Conservation (phyloP, 2,113 vertebrate species). For the Ophiodon elongatus region DNA sequence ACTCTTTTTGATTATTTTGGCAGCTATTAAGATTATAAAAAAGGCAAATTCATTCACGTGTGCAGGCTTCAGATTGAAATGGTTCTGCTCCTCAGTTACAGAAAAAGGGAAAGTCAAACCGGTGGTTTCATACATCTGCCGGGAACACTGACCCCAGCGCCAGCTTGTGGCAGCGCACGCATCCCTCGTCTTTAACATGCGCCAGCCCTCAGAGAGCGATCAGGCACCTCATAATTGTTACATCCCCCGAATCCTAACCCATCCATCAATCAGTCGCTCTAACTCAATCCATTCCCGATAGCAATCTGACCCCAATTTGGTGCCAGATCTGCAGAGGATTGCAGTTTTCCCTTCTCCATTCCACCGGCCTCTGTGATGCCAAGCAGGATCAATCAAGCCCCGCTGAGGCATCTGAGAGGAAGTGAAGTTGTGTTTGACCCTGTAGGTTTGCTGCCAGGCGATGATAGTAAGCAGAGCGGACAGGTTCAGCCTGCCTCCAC, state of each 20-base stretch:
- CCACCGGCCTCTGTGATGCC: constrained; percentile 55
- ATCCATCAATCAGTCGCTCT: constrained; percentile 37
- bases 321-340: constrained; percentile 60
- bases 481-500: constrained; percentile 76
- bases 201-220: constrained; percentile 18
- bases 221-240: constrained; percentile 44
- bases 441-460: constrained; percentile 71
- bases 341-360: constrained; percentile 50
- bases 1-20: neutral
- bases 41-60: neutral
- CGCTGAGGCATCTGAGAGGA: constrained; percentile 60
- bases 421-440: constrained; percentile 73
- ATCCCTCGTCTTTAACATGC: constrained; percentile 4
- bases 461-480: constrained; percentile 73
- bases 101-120: neutral
- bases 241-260: constrained; percentile 37
- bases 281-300: constrained; percentile 30
- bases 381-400: constrained; percentile 69
- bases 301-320: constrained; percentile 51
- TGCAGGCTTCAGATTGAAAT: neutral
- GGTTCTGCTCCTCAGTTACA: neutral
- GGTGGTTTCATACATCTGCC: neutral
- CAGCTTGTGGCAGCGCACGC: neutral
- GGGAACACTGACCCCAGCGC: neutral
- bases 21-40: neutral